Evolutionary conservation across 2,797 vertebrate species (phyloP).

Genomic region (Manis crassicaudata): DNA sequence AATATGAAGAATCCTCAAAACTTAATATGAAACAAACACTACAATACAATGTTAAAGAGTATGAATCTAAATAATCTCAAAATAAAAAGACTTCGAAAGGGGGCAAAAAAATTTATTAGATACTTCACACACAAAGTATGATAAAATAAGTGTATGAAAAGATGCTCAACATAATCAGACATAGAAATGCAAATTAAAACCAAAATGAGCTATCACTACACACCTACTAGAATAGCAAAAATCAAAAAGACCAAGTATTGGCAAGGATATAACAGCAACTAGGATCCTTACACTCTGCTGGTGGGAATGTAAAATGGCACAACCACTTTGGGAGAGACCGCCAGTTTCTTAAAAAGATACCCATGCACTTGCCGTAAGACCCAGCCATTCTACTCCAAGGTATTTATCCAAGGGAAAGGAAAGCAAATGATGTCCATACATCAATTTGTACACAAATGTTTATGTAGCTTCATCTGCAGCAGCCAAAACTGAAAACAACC

Average conservation of each 20-base stretch:
- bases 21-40: neutral
- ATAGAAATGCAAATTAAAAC: neutral
- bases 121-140: neutral
- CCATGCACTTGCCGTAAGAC: neutral
- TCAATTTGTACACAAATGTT: neutral
- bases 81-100: conserved; percentile 8
- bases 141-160: neutral
- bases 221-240: neutral
- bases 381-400: neutral
- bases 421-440: neutral
- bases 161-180: neutral
- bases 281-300: neutral
- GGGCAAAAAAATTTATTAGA: neutral
- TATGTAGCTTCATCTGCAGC: neutral
- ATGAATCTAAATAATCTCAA: neutral
- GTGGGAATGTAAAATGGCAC: neutral
- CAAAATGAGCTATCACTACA: neutral
- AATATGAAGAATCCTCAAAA: neutral
- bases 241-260: neutral
- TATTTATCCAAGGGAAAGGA: neutral
- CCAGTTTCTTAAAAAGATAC: neutral
- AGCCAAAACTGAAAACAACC: neutral
- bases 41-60: neutral
- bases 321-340: neutral
- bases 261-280: neutral